Conservation (phyloP, 2,113 vertebrate genomes). For the Anolis sagrei region DNA sequence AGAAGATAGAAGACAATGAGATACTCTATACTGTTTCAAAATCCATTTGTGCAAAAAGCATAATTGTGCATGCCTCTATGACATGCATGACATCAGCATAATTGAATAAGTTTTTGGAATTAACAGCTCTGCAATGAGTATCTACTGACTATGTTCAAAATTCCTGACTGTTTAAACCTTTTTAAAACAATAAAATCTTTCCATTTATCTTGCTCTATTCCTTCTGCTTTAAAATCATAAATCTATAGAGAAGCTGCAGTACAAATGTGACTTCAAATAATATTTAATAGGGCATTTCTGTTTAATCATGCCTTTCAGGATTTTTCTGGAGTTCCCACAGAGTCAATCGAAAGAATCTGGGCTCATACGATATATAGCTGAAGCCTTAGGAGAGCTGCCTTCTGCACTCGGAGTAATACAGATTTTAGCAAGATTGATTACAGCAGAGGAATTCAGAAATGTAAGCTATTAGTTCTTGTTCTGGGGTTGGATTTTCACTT, state of each 20-base stretch:
- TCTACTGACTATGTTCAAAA: neutral
- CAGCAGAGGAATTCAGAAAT: constrained; percentile 17
- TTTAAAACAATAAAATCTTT: neutral
- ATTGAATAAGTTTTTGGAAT: neutral
- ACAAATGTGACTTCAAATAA: neutral
- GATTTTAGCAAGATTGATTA: constrained; percentile 43
- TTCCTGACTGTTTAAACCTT: neutral
- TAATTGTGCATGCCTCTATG: neutral
- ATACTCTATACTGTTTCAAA: neutral
- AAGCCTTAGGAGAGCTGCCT: constrained; percentile 2
- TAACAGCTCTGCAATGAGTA: neutral
- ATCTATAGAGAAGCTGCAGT: neutral
- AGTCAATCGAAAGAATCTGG: neutral
- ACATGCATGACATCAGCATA: neutral
- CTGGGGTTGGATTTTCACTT: constrained; percentile 17
- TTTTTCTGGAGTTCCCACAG: neutral
- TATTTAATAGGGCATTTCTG: constrained; percentile 11
- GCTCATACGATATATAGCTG: neutral
- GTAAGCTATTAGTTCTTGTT: constrained; percentile 7
- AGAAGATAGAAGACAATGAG: neutral
- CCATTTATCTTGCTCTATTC: neutral
- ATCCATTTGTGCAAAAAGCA: neutral
- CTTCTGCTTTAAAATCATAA: neutral
- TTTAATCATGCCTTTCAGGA: neutral
- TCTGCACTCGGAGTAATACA: neutral